Base-by-base conservation (phyloP, 2,888 invertebrate genomes). In the Maniola hyperantus region DNA sequence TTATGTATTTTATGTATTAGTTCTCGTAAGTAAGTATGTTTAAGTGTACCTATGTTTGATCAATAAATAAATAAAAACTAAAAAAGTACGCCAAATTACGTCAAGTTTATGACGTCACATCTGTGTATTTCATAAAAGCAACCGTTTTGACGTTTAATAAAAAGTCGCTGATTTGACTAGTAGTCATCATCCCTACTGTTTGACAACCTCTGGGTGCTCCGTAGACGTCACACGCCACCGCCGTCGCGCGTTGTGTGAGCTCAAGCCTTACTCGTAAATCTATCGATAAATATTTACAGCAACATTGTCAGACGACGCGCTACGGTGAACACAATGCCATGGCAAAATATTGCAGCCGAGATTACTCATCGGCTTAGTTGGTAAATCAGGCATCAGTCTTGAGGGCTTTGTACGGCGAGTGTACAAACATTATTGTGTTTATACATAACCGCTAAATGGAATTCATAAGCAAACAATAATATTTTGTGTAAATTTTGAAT, bases 231-330 rank as follows among this genome's bases (percentile, higher is more conserved):
- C 26, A 6, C 48, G 15, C 18, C 15, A 7, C 48, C 15, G 48
- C 18, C 15, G 48, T 18, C 18, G 7, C 48, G 18, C 48, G 8
- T 15, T 48, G 15, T 48, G 48, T 15, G 48, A 15, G 18, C 8
- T 15, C 18, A 15, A 18, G 18, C 48, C 18, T 18, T 26, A 26
- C 26, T 18, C 48, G 8, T 89, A 88, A 87, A 85, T 85, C 84
- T 85, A 86, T 89, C 87, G 78, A 87, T 87, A 89, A 86, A 89
- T 89, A 85, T 89, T 87, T 86, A 88, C 82, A 80, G 78, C 76
- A 80, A 81, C 82, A 80, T 84, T 85, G 85, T 85, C 83, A 83
- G 85, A 81, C 83, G 85, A 80, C 81, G 79, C 83, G 87, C 87
- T 78, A 79, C 83, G 79, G 72, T 85, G 83, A 83, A 83, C 85